A percentile compares a stretch with the other conserved stretches of the same genome.
These are phyloP conservation scores for Netelia inedita DNA, from an alignment of 2,888 invertebrate genomes.

Conservation along the genomic window DNA sequence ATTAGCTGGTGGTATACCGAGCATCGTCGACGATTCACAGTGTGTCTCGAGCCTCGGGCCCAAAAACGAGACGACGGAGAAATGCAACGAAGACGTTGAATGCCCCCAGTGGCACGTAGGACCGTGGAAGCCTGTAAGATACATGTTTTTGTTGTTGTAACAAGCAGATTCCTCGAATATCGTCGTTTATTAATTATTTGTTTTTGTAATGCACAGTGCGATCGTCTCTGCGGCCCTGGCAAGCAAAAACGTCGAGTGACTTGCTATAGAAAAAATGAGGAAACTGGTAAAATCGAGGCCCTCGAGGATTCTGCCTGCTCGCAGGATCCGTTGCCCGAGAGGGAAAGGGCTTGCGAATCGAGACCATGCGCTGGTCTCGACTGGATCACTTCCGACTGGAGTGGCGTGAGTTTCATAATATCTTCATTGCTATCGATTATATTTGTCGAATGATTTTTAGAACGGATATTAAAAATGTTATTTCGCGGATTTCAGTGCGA, in stretches of 20 bases:
- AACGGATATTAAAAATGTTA: too few species aligned
- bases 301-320: constrained; percentile 89
- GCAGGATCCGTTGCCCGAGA: constrained; percentile 89
- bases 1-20: constrained; percentile 89
- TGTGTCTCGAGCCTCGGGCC: constrained; percentile 90
- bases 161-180: background rate
- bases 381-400: constrained; percentile 95
- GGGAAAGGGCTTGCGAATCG: constrained; percentile 90
- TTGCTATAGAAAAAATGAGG: constrained; percentile 90
- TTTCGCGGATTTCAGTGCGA: constrained; percentile 88
- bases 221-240: constrained; percentile 96
- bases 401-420: constrained; percentile 89
- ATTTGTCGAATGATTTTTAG: too few species aligned
- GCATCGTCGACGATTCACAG: constrained; percentile 91
- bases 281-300: constrained; percentile 88
- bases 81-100: constrained; percentile 91
- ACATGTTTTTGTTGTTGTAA: background rate
- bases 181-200: background rate
- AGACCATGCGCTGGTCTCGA: constrained; percentile 96
- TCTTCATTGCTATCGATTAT: too few species aligned
- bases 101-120: constrained; percentile 96
- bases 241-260: constrained; percentile 92
- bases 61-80: constrained; percentile 89
- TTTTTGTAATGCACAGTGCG: constrained; percentile 87
- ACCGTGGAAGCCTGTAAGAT: constrained; percentile 94